These are phyloP conservation scores for Tyrophagus putrescentiae DNA, from an alignment of 1,140 invertebrate species.

Conservation along the genomic window DNA sequence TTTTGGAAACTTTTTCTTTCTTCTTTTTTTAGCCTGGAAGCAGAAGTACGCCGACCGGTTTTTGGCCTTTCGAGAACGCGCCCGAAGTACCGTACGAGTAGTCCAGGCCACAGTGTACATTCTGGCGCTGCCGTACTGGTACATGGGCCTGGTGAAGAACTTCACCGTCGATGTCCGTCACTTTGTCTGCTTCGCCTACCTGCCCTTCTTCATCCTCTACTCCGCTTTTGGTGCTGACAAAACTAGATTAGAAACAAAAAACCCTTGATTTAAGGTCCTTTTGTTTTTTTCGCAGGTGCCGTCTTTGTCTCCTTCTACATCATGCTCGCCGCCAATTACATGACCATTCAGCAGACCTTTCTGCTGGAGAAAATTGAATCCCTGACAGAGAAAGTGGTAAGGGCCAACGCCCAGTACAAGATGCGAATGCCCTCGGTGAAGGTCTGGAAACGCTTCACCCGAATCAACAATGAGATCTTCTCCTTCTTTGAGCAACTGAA, in stretches of 20 bases:
- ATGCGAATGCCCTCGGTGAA: not conserved
- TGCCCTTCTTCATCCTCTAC: no score
- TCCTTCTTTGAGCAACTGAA: not conserved
- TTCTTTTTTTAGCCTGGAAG: no score
- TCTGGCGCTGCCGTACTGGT: not conserved
- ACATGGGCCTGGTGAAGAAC: not conserved
- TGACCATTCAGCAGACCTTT: not conserved
- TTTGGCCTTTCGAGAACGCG: no score
- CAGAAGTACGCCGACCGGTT: no score
- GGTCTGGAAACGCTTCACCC: not conserved
- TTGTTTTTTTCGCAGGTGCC: not conserved
- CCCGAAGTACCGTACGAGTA: no score
- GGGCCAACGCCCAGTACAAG: not conserved
- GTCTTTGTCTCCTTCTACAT: not conserved
- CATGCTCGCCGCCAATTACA: not conserved
- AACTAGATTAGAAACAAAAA: no score
- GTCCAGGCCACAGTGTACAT: no score
- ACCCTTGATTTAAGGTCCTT: no score
- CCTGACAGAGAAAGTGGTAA: not conserved
- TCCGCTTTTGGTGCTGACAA: no score
- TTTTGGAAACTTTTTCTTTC: no score
- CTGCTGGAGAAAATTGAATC: not conserved
- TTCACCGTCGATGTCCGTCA: no score
- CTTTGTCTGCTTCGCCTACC: no score
- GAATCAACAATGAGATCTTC: not conserved